phyloP scores from a whole-genome alignment of 1,140 invertebrate genomes.

The Drosophila repleta region DNA sequence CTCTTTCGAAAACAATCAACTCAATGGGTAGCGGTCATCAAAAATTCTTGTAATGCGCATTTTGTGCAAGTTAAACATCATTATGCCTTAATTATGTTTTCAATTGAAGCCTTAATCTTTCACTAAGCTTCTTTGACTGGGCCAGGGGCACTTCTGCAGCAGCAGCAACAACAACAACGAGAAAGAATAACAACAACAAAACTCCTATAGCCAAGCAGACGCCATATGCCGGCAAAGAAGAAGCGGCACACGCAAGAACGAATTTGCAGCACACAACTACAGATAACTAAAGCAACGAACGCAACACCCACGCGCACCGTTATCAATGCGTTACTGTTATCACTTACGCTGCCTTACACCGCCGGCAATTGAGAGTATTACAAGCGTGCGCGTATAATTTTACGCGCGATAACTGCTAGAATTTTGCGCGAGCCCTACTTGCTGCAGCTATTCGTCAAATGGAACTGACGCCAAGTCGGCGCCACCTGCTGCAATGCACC shows the following conservation, averaged over 20 bases:
- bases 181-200: neutral
- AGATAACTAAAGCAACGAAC: slow-evolving; percentile 1
- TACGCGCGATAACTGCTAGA: slow-evolving; percentile 38
- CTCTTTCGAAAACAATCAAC: neutral
- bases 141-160: slow-evolving; percentile 4
- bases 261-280: slow-evolving; percentile 1
- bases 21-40: slow-evolving; percentile 1
- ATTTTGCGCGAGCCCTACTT: slow-evolving; percentile 8
- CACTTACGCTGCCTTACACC: slow-evolving; percentile 23
- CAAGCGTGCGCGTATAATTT: slow-evolving; percentile 18
- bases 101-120: slow-evolving; percentile 27
- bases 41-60: slow-evolving; percentile 35
- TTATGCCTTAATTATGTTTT: slow-evolving; percentile 39
- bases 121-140: neutral
- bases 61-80: slow-evolving; percentile 30
- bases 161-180: slow-evolving; percentile 11
- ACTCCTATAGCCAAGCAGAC: slow-evolving; percentile 17
- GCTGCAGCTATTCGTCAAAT: slow-evolving; percentile 31
- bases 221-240: slow-evolving; percentile 51
- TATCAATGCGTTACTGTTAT: slow-evolving; percentile 43
- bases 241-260: slow-evolving; percentile 16
- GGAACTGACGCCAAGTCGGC: slow-evolving; percentile 43
- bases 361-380: slow-evolving; percentile 27
- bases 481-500: slow-evolving; percentile 47
- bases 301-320: slow-evolving; percentile 21